Conservation (phyloP, 2,888 invertebrate genomes). For the Acanthopleura granulata region DNA sequence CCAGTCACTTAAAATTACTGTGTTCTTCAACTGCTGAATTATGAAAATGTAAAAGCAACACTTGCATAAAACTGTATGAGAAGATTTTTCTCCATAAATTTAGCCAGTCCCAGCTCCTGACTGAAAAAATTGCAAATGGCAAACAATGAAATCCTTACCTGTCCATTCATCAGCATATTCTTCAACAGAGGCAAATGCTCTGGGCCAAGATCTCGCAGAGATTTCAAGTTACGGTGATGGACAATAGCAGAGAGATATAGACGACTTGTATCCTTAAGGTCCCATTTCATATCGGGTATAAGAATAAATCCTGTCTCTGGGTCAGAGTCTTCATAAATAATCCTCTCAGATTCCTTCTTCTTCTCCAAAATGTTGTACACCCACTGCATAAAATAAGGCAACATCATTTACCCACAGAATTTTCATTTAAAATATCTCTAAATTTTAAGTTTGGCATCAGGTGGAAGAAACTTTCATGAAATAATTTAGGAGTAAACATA, state of each 20-base stretch:
- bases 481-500: too few species aligned
- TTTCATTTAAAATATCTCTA: too few species aligned
- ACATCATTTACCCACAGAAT: too few species aligned
- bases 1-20: too few species aligned
- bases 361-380: constrained; percentile 95
- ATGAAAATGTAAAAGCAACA: too few species aligned
- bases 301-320: constrained; percentile 80
- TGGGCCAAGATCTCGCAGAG: constrained; percentile 84
- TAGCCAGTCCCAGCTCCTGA: too few species aligned
- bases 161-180: constrained; percentile 83
- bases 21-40: too few species aligned
- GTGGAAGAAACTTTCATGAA: too few species aligned
- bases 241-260: constrained; percentile 89
- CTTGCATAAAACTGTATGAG: too few species aligned
- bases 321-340: constrained; percentile 86
- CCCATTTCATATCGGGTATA: constrained; percentile 97
- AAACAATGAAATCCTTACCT: constrained; percentile 71
- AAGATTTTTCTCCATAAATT: too few species aligned
- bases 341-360: constrained; percentile 88
- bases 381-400: constrained; percentile 85
- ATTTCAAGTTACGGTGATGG: constrained; percentile 80
- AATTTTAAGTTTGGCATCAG: too few species aligned
- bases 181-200: constrained; percentile 85
- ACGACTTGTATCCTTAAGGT: constrained; percentile 81
- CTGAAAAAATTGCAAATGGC: background rate